Base-by-base conservation (phyloP, 2,113 vertebrate genomes). In the Boleophthalmus pectinirostris region DNA sequence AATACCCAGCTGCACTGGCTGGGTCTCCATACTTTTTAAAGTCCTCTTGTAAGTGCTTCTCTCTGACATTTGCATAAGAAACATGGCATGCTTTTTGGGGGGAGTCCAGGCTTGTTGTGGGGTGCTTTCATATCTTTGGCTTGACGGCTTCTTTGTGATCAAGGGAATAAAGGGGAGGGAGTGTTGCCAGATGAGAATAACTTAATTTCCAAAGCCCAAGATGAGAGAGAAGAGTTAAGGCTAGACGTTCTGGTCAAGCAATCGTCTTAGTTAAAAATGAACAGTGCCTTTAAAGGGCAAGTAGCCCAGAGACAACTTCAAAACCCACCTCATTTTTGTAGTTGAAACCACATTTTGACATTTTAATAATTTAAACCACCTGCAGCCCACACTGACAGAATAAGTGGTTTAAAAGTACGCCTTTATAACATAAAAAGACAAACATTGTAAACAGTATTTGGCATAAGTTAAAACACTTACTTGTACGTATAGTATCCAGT, bases 1-100 rank as follows among this genome's bases (percentile, higher is more conserved):
- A 96, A 96, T 95, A 94, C 94, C 94, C 93, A 91, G 93, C 93
- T 94, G 94, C 94, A 94, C 94, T 95, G 95, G 95, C 92, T 88
- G 94, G 93, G 95, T 95, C 94, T 95, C 93, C 93, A 93, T 94
- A 96, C 96, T 95, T 90, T 96, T 92, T 95, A 95, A 96, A 97
- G 94, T 96, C 94, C 92, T 94, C 96, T 96, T 96, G 94, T 96
- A 97, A 96, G 94, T 95, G 95, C 93, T 94, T 95, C 94, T 96
- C 91, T 90, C 78, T 81, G 4, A 88, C 93, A 96, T 98, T 98
- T 97, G 96, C 96, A 98, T 97, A 95, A 95, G 95, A 96, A 98
- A 95, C 94, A 95, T 96, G 92, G 93, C 94, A 95, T 94, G 95
- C 92, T 94, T 96, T 95, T 95, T 95, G 73, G 81, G 80, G 78